Percentiles rank a stretch among this genome's conserved stretches.
These are phyloP conservation scores for Phaetusa simplex DNA, from an alignment of 2,113 vertebrate species.

Conservation along the genomic window DNA sequence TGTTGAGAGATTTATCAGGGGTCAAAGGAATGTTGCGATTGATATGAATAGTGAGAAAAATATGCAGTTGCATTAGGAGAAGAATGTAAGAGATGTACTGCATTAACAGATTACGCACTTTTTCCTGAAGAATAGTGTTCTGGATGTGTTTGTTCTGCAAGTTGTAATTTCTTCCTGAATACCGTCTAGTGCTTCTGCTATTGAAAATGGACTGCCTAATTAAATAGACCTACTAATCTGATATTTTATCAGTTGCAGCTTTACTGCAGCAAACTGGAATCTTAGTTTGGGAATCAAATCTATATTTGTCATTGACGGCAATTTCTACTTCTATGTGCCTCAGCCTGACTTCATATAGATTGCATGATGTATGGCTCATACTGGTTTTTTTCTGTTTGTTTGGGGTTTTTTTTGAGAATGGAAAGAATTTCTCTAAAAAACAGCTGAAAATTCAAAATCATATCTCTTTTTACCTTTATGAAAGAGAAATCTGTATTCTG, in stretches of 20 bases:
- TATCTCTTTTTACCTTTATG: background rate
- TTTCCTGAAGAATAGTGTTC: background rate
- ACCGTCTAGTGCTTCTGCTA: background rate
- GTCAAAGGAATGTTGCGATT: background rate
- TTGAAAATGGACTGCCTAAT: background rate
- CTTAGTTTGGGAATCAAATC: background rate
- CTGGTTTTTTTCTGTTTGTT: background rate
- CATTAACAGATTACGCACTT: background rate
- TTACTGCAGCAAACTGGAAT: background rate
- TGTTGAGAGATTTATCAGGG: background rate
- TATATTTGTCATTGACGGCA: background rate
- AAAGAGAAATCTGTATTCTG: background rate
- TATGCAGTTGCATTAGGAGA: background rate
- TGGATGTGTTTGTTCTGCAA: background rate
- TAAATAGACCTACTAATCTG: background rate
- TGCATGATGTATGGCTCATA: background rate
- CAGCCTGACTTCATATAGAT: background rate
- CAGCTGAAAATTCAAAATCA: background rate
- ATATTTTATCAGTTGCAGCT: background rate
- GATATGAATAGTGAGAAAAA: background rate
- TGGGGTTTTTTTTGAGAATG: background rate
- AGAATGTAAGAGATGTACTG: background rate
- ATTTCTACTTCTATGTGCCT: background rate
- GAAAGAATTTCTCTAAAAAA: background rate
- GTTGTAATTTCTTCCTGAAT: background rate